Conservation (phyloP, 2,113 vertebrate species). For the Struthidea cinerea region DNA sequence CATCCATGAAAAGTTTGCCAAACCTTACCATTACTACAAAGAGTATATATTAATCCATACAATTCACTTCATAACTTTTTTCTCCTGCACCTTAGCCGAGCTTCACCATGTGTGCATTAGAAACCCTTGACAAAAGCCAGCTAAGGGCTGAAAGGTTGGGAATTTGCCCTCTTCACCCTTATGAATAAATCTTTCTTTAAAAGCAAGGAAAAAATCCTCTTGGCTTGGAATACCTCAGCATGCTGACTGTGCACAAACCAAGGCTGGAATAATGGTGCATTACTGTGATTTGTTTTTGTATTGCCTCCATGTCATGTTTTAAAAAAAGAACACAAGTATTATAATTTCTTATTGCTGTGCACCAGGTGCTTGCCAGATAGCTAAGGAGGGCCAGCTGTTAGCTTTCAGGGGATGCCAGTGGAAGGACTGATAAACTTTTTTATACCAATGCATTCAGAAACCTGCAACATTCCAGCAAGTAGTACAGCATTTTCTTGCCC, state of each 20-base stretch:
- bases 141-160: slow-evolving; percentile 42
- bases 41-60: slow-evolving; percentile 11
- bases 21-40: neutral
- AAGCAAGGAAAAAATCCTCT: slow-evolving; percentile 5
- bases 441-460: neutral
- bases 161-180: slow-evolving; percentile 55
- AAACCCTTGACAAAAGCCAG: slow-evolving; percentile 56
- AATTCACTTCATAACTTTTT: slow-evolving; percentile 3
- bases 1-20: neutral
- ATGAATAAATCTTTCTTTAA: slow-evolving; percentile 57
- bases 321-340: neutral
- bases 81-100: neutral
- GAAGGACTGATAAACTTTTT: neutral
- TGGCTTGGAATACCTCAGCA: slow-evolving; percentile 40
- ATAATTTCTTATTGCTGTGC: neutral
- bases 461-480: neutral
- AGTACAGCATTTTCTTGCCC: neutral
- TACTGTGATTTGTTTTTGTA: slow-evolving; percentile 56
- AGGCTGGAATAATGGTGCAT: neutral
- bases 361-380: slow-evolving; percentile 3
- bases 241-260: slow-evolving; percentile 56
- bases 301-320: slow-evolving; percentile 33
- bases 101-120: slow-evolving; percentile 8
- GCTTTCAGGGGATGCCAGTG: neutral
- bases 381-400: neutral